phyloP scores from a whole-genome alignment of 2,888 invertebrate species.

The Agrochola circellaris region DNA sequence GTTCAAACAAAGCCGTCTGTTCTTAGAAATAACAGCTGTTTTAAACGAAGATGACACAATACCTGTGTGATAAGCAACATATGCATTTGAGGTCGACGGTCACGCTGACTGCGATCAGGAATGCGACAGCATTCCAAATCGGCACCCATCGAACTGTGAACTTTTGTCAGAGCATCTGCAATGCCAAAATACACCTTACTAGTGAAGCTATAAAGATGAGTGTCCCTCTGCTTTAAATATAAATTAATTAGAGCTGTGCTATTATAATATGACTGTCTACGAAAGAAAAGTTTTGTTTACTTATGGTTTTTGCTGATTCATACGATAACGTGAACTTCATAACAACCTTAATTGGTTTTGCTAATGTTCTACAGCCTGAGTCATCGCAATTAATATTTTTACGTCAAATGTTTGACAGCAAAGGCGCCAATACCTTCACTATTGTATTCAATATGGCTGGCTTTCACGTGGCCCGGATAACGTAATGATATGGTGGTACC shows the following conservation, averaged over 20 bases:
- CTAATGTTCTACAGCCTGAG: slow-evolving; percentile 45
- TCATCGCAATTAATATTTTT: slow-evolving; percentile 43
- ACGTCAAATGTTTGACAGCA: slow-evolving; percentile 38
- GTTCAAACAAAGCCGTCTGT: slow-evolving; percentile 40
- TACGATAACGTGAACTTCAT: slow-evolving; percentile 29
- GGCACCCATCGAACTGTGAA: slow-evolving; percentile 70
- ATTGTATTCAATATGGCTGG: slow-evolving; percentile 68
- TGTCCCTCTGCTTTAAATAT: slow-evolving; percentile 33
- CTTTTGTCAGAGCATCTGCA: slow-evolving; percentile 47
- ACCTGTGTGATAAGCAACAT: slow-evolving; percentile 52
- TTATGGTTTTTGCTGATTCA: slow-evolving; percentile 46
- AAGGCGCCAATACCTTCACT: slow-evolving; percentile 45
- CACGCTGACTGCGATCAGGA: slow-evolving; percentile 70
- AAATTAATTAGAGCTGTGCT: slow-evolving; percentile 39
- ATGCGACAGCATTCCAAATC: slow-evolving; percentile 68
- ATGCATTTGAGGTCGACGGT: slow-evolving; percentile 69
- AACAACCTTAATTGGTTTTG: slow-evolving; percentile 38
- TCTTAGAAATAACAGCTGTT: slow-evolving; percentile 55
- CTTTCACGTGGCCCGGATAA: slow-evolving; percentile 71
- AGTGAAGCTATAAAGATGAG: neutral
- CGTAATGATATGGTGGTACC: slow-evolving; percentile 63
- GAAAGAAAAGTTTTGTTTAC: slow-evolving; percentile 49
- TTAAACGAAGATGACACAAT: slow-evolving; percentile 56
- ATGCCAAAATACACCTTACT: slow-evolving; percentile 40
- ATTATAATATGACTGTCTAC: slow-evolving; percentile 39